These are phyloP conservation scores for Lymantria monacha DNA, from an alignment of 2,888 invertebrate species.

Conservation along the genomic window DNA sequence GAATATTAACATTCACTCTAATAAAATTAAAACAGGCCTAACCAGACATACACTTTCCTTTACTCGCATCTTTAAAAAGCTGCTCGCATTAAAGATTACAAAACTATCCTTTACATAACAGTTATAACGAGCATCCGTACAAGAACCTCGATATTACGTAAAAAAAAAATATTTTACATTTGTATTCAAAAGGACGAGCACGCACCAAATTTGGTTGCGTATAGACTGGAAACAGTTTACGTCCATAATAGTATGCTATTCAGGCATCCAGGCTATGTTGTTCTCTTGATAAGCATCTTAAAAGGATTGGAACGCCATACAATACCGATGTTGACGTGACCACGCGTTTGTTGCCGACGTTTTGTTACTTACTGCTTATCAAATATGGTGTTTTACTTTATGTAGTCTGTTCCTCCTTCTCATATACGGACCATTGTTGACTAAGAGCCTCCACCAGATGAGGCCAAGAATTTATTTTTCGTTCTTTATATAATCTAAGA, in stretches of 20 bases:
- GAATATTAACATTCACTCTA: neutral
- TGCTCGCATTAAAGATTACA: neutral
- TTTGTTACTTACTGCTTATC: no score
- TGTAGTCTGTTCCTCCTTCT: no score
- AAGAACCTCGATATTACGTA: constrained; percentile 30
- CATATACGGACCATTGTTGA: no score
- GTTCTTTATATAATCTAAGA: no score
- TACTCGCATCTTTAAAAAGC: neutral
- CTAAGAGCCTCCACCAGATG: no score
- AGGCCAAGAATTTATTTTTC: no score
- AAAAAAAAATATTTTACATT: constrained; percentile 39
- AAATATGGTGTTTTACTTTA: no score
- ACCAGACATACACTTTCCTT: neutral
- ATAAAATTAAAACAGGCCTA: neutral
- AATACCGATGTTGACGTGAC: neutral
- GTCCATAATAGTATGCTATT: constrained; percentile 24
- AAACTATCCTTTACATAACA: constrained; percentile 24
- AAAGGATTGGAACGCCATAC: constrained; percentile 16
- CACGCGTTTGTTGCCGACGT: no score
- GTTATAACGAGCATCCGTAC: constrained; percentile 18
- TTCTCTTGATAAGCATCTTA: constrained; percentile 23
- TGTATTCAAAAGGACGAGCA: constrained; percentile 42
- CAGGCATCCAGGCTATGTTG: constrained; percentile 14
- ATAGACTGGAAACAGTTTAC: constrained; percentile 28
- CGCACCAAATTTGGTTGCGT: constrained; percentile 50